Conservation (phyloP, 2,113 vertebrate genomes). For the Delphinapterus leucas region DNA sequence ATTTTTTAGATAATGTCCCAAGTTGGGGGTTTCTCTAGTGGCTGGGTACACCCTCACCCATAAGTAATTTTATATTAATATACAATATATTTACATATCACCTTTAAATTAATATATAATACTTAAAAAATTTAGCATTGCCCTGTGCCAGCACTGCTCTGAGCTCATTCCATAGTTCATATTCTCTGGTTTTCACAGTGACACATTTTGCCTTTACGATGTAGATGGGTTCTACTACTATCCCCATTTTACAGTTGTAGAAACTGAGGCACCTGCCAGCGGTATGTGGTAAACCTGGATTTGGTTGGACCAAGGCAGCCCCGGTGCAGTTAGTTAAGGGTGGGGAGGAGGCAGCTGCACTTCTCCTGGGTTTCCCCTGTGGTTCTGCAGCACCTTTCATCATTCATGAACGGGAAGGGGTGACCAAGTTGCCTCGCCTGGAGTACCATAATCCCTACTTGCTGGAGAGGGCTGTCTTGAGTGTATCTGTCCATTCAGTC, state of each 20-base stretch:
- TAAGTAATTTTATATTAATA: conserved; percentile 42
- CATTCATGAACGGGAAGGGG: conserved; percentile 4
- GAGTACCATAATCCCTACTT: neutral
- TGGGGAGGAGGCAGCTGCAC: neutral
- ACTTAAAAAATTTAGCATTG: neutral
- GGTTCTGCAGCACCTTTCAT: neutral
- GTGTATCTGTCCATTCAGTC: neutral
- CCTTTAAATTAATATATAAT: conserved; percentile 9
- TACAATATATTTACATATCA: neutral
- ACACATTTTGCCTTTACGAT: neutral
- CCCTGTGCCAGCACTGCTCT: neutral
- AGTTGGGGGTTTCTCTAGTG: conserved; percentile 1
- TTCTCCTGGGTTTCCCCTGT: neutral
- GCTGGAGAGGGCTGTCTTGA: neutral
- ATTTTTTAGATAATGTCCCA: conserved; percentile 6
- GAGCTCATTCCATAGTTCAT: neutral
- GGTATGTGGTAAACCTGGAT: neutral
- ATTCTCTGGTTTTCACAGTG: conserved; percentile 29
- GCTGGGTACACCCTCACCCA: neutral
- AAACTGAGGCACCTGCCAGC: conserved; percentile 23
- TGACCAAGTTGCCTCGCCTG: neutral
- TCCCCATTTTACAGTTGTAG: neutral
- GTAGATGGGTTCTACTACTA: conserved; percentile 2
- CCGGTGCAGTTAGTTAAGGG: neutral
- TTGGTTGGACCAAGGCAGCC: neutral